A percentile compares a stretch with the other conserved stretches of the same genome.
These are phyloP conservation scores for Harpagifer antarcticus DNA, from an alignment of 2,797 vertebrate species.

Conservation along the genomic window DNA sequence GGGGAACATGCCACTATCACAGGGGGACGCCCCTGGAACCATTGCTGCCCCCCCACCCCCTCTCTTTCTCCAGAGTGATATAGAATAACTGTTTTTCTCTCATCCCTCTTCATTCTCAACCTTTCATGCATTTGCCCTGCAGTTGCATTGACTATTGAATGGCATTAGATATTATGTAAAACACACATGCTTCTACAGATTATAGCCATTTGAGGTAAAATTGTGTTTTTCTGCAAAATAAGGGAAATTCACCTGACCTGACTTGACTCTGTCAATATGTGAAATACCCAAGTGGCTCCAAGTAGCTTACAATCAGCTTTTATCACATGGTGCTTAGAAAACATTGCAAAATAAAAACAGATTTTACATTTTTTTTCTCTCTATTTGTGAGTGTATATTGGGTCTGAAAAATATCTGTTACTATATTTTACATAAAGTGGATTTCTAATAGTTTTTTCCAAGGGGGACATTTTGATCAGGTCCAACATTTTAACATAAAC, in stretches of 20 bases:
- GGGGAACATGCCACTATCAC: conserved; percentile 75
- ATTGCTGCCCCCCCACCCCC: conserved; percentile 38
- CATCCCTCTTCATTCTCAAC: conserved; percentile 55
- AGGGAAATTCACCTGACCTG: background rate
- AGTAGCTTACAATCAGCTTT: background rate
- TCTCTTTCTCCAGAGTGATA: conserved; percentile 65
- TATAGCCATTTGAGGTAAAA: background rate
- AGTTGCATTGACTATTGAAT: background rate
- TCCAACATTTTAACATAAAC: background rate
- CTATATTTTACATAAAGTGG: no score
- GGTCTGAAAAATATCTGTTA: no score
- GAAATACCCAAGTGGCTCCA: background rate
- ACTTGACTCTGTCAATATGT: background rate
- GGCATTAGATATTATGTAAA: background rate
- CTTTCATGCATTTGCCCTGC: background rate
- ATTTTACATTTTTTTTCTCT: background rate
- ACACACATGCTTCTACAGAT: background rate
- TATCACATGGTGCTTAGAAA: background rate
- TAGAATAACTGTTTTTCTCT: conserved; percentile 33
- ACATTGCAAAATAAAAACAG: background rate
- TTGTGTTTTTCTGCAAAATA: background rate
- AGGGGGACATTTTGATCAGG: background rate
- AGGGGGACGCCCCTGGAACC: conserved; percentile 60
- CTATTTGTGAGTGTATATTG: background rate
- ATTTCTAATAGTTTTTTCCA: background rate